phyloP scores from a whole-genome alignment of 2,797 vertebrate genomes.

The Rhadinocentrus ornatus region DNA sequence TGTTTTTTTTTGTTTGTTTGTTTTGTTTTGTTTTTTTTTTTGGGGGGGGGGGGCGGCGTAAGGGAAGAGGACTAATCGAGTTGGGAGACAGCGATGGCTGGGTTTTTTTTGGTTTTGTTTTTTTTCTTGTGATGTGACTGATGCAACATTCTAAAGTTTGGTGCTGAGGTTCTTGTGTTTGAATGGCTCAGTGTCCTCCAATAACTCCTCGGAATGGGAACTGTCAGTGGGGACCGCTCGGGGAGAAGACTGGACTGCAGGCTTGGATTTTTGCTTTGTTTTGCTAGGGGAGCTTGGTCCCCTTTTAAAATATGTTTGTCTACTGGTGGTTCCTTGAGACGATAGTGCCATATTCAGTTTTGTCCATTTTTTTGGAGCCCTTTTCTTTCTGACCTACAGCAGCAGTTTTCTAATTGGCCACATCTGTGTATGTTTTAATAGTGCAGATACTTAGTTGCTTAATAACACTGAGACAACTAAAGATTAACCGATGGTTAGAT shows the following conservation, averaged over 20 bases:
- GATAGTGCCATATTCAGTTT: conserved; percentile 82
- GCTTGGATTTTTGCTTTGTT: conserved; percentile 27
- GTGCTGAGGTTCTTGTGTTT: conserved; percentile 37
- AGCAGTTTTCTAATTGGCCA: conserved; percentile 78
- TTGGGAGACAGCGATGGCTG: conserved; percentile 11
- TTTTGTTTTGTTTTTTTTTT: too few species aligned
- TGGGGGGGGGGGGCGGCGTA: too few species aligned
- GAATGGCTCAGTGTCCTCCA: conserved; percentile 39
- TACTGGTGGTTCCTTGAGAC: conserved; percentile 75
- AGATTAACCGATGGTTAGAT: conserved; percentile 62
- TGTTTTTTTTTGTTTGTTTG: conserved; percentile 42
- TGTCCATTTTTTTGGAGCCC: conserved; percentile 57
- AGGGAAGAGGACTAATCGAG: conserved; percentile 17
- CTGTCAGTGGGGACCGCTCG: conserved; percentile 44
- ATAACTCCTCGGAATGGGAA: conserved; percentile 37
- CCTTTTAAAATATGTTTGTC: conserved; percentile 69
- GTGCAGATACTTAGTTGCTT: conserved; percentile 79
- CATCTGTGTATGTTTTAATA: conserved; percentile 70
- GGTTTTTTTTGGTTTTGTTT: neutral
- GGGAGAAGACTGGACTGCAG: conserved; percentile 51
- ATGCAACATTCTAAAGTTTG: conserved; percentile 16
- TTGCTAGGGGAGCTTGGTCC: conserved; percentile 47
- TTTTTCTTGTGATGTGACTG: conserved; percentile 27
- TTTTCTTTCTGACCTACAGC: conserved; percentile 66
- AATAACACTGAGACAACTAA: conserved; percentile 63